Evolutionary conservation across 2,888 invertebrate species (phyloP).

Genomic region (Nasonovia ribisnigri): DNA sequence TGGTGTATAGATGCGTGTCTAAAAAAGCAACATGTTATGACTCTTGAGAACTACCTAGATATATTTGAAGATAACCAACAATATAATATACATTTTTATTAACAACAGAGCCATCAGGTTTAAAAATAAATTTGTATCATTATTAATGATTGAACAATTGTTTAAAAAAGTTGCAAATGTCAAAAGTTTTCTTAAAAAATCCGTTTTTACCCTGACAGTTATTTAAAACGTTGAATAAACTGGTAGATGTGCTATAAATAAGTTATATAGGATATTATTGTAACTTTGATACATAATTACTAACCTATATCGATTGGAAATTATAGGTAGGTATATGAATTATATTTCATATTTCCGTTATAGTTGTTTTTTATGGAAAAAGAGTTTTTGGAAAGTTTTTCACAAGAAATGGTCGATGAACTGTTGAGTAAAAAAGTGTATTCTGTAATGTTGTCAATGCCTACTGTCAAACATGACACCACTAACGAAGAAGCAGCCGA

Average conservation of each 20-base stretch:
- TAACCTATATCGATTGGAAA: no score
- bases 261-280: no score
- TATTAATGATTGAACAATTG: background rate
- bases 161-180: no score
- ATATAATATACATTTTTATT: background rate
- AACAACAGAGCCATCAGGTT: background rate
- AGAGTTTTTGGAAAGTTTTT: slow-evolving; percentile 45
- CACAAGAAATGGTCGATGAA: slow-evolving; percentile 58
- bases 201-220: background rate
- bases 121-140: background rate
- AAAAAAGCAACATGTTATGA: no score
- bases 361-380: slow-evolving; percentile 41
- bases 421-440: slow-evolving; percentile 47
- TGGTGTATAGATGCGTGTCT: no score
- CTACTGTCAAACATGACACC: slow-evolving; percentile 62
- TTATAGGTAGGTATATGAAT: background rate
- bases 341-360: background rate
- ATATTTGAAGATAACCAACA: background rate
- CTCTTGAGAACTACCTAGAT: no score
- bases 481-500: slow-evolving; percentile 1
- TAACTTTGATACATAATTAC: background rate
- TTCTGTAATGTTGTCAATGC: slow-evolving; percentile 67
- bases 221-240: background rate
- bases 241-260: no score
- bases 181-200: background rate